phyloP scores from a whole-genome alignment of 2,797 vertebrate genomes.

The Tadarida brasiliensis region DNA sequence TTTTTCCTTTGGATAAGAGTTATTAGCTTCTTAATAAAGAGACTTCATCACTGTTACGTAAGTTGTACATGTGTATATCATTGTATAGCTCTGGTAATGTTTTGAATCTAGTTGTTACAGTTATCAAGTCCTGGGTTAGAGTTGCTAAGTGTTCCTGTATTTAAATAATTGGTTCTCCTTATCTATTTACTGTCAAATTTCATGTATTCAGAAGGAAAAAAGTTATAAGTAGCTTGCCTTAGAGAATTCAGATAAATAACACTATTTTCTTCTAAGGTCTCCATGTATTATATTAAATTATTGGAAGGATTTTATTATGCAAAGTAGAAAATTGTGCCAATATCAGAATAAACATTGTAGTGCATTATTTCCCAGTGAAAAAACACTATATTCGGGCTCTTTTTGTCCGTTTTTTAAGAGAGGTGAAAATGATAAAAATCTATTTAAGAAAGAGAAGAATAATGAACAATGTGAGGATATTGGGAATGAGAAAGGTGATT shows the following conservation, averaged over 20 bases:
- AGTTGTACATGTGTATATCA: neutral
- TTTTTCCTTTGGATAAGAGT: neutral
- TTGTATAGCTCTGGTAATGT: neutral
- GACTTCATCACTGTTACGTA: neutral
- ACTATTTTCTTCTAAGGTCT: neutral
- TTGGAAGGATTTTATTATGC: neutral
- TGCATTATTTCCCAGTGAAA: neutral
- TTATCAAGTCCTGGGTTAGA: neutral
- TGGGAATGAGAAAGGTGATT: neutral
- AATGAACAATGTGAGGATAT: neutral
- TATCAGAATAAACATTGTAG: neutral
- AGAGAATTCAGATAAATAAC: neutral
- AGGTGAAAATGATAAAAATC: neutral
- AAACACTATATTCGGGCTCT: neutral
- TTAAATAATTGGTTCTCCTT: neutral
- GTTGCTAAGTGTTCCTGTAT: neutral
- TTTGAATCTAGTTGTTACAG: neutral
- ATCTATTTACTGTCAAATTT: neutral
- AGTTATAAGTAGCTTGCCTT: neutral
- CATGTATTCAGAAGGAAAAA: neutral
- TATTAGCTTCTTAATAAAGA: neutral
- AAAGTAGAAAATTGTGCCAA: neutral
- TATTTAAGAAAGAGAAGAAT: neutral
- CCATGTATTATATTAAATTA: neutral
- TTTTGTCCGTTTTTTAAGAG: neutral